These are phyloP conservation scores for Sorex maritimensis DNA, from an alignment of 2,797 vertebrate genomes.

Conservation along the genomic window DNA sequence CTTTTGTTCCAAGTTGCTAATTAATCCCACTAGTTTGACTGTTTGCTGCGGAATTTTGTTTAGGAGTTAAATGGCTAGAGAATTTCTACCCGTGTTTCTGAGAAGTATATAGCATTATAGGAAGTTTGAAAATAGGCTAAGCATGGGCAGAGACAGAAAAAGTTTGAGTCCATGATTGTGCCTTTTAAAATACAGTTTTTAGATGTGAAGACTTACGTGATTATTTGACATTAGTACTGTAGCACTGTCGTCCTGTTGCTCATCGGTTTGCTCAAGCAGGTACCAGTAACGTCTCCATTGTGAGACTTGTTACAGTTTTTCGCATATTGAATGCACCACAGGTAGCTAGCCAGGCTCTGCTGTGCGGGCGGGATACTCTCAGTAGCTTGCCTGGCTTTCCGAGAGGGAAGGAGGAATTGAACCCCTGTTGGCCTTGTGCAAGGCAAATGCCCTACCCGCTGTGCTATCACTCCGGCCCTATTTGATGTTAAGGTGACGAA, in stretches of 20 bases:
- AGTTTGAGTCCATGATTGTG: slow-evolving; percentile 50
- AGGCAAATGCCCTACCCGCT: too few relatives aligned
- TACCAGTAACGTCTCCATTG: too few relatives aligned
- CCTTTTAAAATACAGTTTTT: slow-evolving; percentile 70
- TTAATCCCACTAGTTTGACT: slow-evolving; percentile 45
- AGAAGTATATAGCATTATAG: slow-evolving; percentile 60
- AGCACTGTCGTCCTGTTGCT: too few relatives aligned
- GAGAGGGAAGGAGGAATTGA: too few relatives aligned
- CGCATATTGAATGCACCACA: too few relatives aligned
- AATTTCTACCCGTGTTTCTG: slow-evolving; percentile 50
- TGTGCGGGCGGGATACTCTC: too few relatives aligned
- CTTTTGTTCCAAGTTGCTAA: slow-evolving; percentile 59
- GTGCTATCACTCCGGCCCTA: too few relatives aligned
- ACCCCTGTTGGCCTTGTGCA: too few relatives aligned
- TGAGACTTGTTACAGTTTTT: too few relatives aligned
- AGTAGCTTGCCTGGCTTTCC: too few relatives aligned
- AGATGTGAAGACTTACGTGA: not conserved
- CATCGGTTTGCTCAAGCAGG: too few relatives aligned
- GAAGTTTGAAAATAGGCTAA: slow-evolving; percentile 49
- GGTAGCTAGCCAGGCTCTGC: too few relatives aligned
- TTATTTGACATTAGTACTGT: not conserved
- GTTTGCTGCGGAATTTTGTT: slow-evolving; percentile 68
- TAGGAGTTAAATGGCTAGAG: slow-evolving; percentile 46
- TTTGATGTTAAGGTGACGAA: not conserved
- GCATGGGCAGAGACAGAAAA: slow-evolving; percentile 35